phyloP scores from a whole-genome alignment of 1,140 invertebrate genomes.

The Caenorhabditis latens region DNA sequence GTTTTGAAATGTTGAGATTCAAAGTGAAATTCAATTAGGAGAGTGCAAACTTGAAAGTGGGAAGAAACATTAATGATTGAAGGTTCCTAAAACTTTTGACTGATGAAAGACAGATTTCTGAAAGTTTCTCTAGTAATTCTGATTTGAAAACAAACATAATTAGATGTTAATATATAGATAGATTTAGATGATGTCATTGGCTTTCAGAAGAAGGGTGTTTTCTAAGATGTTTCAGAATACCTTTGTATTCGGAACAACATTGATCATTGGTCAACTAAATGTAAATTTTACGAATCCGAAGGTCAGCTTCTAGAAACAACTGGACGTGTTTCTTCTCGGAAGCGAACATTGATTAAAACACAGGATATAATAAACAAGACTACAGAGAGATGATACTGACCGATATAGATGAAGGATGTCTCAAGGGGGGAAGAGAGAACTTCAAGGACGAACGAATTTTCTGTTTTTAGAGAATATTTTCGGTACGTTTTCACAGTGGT shows the following conservation, averaged over 20 bases:
- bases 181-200: constrained; percentile 11
- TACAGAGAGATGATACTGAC: neutral
- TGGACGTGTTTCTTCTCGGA: neutral
- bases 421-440: neutral
- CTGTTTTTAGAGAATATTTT: neutral
- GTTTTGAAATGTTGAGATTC: neutral
- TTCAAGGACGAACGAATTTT: constrained; percentile 28
- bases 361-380: neutral
- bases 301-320: too few relatives aligned
- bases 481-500: neutral
- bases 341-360: neutral
- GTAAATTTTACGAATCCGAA: too few relatives aligned
- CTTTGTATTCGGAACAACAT: too few relatives aligned
- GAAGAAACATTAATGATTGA: too few relatives aligned
- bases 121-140: too few relatives aligned
- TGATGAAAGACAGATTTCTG: too few relatives aligned
- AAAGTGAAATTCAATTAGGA: too few relatives aligned
- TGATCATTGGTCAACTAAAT: too few relatives aligned
- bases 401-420: constrained; percentile 8
- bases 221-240: neutral
- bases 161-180: neutral
- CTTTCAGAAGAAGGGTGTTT: neutral
- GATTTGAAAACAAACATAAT: too few relatives aligned
- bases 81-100: too few relatives aligned
- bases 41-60: too few relatives aligned